phyloP scores from a whole-genome alignment of 2,113 vertebrate species.

The Cepphus grylle region DNA sequence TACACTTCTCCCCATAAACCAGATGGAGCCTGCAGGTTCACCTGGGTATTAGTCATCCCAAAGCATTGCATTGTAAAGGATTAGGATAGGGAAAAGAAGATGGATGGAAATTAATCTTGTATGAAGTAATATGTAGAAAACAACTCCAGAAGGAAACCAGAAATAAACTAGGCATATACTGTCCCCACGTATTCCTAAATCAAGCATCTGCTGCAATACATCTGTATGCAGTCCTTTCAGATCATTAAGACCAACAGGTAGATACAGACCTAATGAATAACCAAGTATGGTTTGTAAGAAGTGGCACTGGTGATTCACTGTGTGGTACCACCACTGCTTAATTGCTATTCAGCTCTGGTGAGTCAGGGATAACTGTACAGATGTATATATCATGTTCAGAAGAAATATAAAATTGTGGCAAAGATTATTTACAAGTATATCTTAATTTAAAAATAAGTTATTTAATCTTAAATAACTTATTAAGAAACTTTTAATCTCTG shows the following conservation, averaged over 20 bases:
- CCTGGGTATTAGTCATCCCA: neutral
- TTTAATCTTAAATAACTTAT: neutral
- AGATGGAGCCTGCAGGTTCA: neutral
- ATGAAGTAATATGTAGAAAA: neutral
- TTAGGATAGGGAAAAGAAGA: neutral
- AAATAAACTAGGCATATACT: neutral
- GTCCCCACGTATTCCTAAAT: neutral
- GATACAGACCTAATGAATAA: neutral
- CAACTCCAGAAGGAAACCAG: neutral
- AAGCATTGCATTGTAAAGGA: neutral
- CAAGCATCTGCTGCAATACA: neutral
- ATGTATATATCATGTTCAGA: neutral
- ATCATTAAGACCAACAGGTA: neutral
- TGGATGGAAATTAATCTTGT: neutral
- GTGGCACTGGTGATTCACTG: neutral
- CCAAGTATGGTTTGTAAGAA: neutral
- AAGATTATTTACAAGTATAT: neutral
- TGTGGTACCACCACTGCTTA: neutral
- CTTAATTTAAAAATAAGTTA: neutral
- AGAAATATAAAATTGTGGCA: neutral
- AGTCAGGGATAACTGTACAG: neutral
- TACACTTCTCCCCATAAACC: neutral
- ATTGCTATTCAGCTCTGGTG: neutral
- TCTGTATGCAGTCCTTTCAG: neutral
- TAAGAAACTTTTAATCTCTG: conserved; percentile 51